Evolutionary conservation across 2,113 vertebrate genomes (phyloP).

Genomic region (Zosterops pallidus): DNA sequence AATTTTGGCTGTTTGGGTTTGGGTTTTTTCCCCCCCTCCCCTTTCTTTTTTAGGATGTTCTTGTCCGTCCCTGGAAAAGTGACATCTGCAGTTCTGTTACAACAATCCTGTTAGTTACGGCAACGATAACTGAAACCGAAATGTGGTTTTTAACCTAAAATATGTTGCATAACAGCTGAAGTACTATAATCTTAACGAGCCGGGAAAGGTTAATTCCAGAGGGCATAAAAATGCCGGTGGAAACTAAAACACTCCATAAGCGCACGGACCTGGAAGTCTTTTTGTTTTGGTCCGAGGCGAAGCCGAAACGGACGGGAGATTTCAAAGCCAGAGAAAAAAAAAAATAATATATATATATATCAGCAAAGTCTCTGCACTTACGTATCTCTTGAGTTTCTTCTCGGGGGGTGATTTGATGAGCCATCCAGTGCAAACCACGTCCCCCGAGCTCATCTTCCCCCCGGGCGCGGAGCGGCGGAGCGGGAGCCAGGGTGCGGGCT

Average conservation of each 20-base stretch:
- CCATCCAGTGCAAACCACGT: conserved; percentile 95
- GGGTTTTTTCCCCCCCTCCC: fast-evolving
- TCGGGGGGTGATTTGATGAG: conserved; percentile 98
- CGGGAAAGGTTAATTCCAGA: conserved; percentile 2
- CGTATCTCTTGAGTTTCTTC: conserved; percentile 97
- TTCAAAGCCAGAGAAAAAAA: neutral
- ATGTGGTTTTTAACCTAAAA: conserved; percentile 31
- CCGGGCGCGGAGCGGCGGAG: conserved; percentile 56
- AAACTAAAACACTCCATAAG: neutral
- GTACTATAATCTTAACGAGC: neutral
- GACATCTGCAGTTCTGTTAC: conserved; percentile 15
- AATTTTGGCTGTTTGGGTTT: neutral
- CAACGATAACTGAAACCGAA: conserved; percentile 54
- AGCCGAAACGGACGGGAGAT: neutral
- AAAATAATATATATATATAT: neutral
- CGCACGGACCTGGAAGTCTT: neutral
- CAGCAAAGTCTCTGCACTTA: conserved; percentile 77
- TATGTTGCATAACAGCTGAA: conserved; percentile 37
- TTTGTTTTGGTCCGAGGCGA: conserved; percentile 3
- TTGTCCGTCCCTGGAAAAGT: neutral
- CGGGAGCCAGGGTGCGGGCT: conserved; percentile 65
- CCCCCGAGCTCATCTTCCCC: conserved; percentile 91
- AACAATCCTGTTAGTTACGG: conserved; percentile 9
- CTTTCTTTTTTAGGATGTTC: neutral
- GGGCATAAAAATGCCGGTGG: neutral